Evolutionary conservation across 2,888 invertebrate genomes (phyloP).

Genomic region (Caenorhabditis sp.): DNA sequence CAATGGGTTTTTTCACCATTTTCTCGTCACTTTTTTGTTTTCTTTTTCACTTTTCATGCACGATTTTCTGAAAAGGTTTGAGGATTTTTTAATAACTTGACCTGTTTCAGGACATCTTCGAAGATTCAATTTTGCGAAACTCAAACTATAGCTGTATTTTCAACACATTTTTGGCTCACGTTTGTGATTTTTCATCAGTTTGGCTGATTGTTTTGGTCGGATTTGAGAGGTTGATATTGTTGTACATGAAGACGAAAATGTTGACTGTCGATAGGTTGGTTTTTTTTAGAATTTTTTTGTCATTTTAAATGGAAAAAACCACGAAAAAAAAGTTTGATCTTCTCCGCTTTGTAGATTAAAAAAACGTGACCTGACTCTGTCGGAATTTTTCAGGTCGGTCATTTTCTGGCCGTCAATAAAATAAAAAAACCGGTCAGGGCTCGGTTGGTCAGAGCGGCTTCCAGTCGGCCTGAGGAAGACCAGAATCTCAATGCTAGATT

Average conservation of each 20-base stretch:
- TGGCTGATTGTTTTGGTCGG: constrained; percentile 67
- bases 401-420: no score
- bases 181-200: constrained; percentile 65
- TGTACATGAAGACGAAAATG: constrained; percentile 50
- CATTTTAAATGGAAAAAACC: not conserved
- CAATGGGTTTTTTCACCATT: not conserved
- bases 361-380: no score
- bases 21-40: not conserved
- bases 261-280: constrained; percentile 50
- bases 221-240: constrained; percentile 59
- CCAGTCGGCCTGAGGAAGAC: no score
- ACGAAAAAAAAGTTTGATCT: no score
- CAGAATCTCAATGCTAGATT: no score
- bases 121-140: constrained; percentile 36
- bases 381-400: no score
- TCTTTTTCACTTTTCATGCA: not conserved
- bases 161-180: constrained; percentile 61
- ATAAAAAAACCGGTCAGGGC: no score
- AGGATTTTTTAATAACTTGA: not conserved
- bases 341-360: no score
- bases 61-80: not conserved
- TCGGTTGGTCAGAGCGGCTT: no score
- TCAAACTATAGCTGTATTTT: constrained; percentile 47
- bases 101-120: constrained; percentile 36
- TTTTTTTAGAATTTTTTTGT: not conserved